Conservation (phyloP, 2,888 invertebrate genomes). For the Leptinotarsa tumamoca region DNA sequence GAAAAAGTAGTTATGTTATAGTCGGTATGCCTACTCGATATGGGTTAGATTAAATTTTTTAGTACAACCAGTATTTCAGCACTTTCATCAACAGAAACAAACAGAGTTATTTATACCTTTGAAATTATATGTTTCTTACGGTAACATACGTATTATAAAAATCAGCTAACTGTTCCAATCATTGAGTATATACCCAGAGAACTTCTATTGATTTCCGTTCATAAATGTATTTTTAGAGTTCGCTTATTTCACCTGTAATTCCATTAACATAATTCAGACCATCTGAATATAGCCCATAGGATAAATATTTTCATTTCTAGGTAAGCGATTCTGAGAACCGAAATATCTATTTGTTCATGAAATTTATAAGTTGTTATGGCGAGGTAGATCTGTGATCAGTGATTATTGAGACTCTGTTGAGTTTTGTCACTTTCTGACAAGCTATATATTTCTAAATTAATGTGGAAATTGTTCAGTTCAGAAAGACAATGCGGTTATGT, state of each 20-base stretch:
- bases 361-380: background rate
- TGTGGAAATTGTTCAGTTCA: too few species aligned
- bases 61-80: too few species aligned
- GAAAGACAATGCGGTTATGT: too few species aligned
- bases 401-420: too few species aligned
- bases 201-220: background rate
- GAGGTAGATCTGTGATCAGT: too few species aligned
- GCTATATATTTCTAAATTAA: too few species aligned
- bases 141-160: background rate
- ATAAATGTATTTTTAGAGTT: constrained; percentile 8
- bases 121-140: background rate
- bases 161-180: background rate
- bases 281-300: background rate
- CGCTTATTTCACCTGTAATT: constrained; percentile 9
- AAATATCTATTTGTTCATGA: background rate
- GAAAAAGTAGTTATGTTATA: too few species aligned
- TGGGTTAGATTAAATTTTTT: too few species aligned
- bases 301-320: constrained; percentile 1
- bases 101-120: too few species aligned
- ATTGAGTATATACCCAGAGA: background rate
- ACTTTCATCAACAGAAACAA: too few species aligned
- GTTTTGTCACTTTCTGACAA: too few species aligned
- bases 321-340: background rate
- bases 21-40: too few species aligned
- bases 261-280: constrained; percentile 9